Base-by-base conservation (phyloP, 2,888 invertebrate species). In the Diloba caeruleocephala region DNA sequence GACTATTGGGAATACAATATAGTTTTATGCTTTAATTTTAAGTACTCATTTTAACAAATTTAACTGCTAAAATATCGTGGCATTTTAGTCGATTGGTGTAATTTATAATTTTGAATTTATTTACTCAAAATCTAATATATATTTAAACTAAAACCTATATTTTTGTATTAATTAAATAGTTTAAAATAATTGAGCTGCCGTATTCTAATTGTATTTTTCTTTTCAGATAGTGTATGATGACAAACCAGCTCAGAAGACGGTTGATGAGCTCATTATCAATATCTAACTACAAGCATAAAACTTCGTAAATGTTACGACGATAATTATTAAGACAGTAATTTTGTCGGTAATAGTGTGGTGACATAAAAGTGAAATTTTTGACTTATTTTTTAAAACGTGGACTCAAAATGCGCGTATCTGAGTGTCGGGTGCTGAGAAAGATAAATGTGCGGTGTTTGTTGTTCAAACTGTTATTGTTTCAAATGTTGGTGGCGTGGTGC, bases 221-320 rank as follows among this genome's bases (percentile, higher is more conserved):
- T 82, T 87, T 81, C 92, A 92, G 92, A 85, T 90, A 82, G 81
- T 82, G 77, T 87, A 92, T 87, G 84, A 92, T 93, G 92, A 85
- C 78, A 87, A 79, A 82, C 61, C 82, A 81, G 74, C 79, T 81
- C 74, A 81, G 82, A 61, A 82, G 82, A 75, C 79, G 81, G 76
- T 82, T 80, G 66, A 82, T 82, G 78, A 80, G 83, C 76, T 79
- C 85, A 55, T 79, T 86, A 79, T 85, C 87, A 63, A 85, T 87
- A 80, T 89, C 90, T 26, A 90, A 92, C 78, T 91, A 90, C 78
- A 91, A 90, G 76, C 90, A 91, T 64, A 92, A 90, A 87, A 72
- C 80, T 69, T 83, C 71, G 64, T 81, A 81, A 78, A 76, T 74
- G 76, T 54, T 64, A 61, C 63, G 56, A 48, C 56, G 54, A 48